These are phyloP conservation scores for Garrulus glandarius DNA, from an alignment of 2,797 vertebrate species.

Conservation along the genomic window DNA sequence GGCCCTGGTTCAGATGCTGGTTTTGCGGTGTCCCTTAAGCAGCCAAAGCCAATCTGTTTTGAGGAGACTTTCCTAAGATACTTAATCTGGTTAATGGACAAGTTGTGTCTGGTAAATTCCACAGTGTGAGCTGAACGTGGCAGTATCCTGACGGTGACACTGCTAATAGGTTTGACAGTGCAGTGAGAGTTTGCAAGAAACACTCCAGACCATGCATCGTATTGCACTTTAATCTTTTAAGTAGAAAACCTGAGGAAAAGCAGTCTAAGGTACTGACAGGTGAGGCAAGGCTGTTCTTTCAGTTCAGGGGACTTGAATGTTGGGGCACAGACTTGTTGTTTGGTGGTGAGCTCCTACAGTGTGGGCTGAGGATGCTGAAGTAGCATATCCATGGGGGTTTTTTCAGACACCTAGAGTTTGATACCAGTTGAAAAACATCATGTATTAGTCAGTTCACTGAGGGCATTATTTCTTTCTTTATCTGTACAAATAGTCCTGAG, in stretches of 20 bases:
- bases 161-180: not conserved
- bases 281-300: not conserved
- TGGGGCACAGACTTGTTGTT: not conserved
- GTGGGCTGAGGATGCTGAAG: not conserved
- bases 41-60: constrained; percentile 34
- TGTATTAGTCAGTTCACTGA: not conserved
- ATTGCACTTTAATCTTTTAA: not conserved
- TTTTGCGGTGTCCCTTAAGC: not conserved
- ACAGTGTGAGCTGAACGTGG: not conserved
- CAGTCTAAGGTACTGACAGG: not conserved
- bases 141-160: not conserved
- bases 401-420: not conserved
- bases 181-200: not conserved
- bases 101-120: not conserved
- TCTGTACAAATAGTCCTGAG: not conserved
- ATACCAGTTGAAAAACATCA: not conserved
- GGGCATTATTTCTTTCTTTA: not conserved
- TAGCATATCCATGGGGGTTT: rapidly evolving
- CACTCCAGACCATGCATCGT: rapidly evolving
- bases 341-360: not conserved
- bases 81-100: constrained; percentile 47
- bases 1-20: not conserved
- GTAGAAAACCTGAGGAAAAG: not conserved
- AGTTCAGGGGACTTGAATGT: not conserved
- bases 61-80: constrained; percentile 28